Base-by-base conservation (phyloP, 1,140 invertebrate genomes). In the Drosophila lacertosa region DNA sequence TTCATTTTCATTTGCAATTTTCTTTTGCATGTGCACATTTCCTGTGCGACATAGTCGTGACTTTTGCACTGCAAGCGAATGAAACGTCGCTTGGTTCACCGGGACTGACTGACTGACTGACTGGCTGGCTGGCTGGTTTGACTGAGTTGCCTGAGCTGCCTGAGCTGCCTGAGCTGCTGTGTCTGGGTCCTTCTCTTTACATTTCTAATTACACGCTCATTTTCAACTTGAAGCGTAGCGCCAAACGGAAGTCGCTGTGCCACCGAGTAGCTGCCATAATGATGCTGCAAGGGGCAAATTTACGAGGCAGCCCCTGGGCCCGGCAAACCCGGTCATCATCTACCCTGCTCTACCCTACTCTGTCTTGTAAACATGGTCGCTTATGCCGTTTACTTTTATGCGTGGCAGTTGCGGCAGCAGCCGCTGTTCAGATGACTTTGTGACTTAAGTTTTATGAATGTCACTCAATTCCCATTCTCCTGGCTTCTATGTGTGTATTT, bases 141-240 rank as follows among this genome's bases (percentile, higher is more conserved):
- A 20, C 42, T 44, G 33, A 29, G 26, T 9, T 29, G 26, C 15
- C 39, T 40, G 26, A 29, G 26, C 39, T n/a, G n/a, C n/a, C n/a
- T n/a, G n/a, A 29, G 26, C 26, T 29, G 26, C 26, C 26, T 29
- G 5, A 29, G 32, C 18, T 10, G n/a, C 11, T 29, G 26, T 29
- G 4, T 35, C 66, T 74, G 26, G 35, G 24, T 67, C 55, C 32
- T 51, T 32, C 65, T 77, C 70, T 74, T 79, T 80, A 80, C 66
- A 75, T 79, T 80, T 80, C 71, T 80, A 79, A 80, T 80, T 80
- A 80, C 76, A 75, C 72, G 77, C 77, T 80, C 62, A 71, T 80
- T 79, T 75, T 71, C 72, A 80, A 80, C 71, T 75, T 78, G 57
- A 74, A 79, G 54, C 53, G 35, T 54, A 69, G 64, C 68, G 18